Conservation (phyloP, 2,797 vertebrate species). For the Esox lucius region DNA sequence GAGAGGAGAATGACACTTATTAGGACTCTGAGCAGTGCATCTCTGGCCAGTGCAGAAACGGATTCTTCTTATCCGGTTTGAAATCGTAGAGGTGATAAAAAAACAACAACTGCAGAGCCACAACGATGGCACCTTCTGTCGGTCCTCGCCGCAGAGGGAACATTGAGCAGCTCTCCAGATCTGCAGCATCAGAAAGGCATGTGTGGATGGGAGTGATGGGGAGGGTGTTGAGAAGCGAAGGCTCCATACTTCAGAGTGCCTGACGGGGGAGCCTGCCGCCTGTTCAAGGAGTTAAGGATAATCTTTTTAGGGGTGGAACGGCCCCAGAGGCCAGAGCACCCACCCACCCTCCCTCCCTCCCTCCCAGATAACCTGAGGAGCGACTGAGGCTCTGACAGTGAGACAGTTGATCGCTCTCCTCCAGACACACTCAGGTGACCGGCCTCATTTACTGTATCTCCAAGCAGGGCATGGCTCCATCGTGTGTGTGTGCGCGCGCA, state of each 20-base stretch:
- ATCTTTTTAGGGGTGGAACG: slow-evolving; percentile 1
- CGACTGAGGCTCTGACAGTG: neutral
- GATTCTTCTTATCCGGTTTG: neutral
- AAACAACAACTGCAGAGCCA: neutral
- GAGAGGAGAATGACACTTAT: neutral
- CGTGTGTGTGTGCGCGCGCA: slow-evolving; percentile 6
- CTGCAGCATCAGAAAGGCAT: slow-evolving; percentile 11
- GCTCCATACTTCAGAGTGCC: slow-evolving; percentile 8
- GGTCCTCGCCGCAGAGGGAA: neutral
- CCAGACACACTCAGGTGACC: neutral
- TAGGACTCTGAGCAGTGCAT: neutral
- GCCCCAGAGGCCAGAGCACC: neutral
- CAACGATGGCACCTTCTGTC: neutral
- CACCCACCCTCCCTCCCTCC: neutral
- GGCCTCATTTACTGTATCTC: neutral
- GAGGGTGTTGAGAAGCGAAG: neutral
- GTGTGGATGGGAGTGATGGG: slow-evolving; percentile 7
- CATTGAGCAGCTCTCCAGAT: neutral
- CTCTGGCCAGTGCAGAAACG: neutral
- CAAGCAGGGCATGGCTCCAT: neutral
- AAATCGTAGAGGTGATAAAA: neutral
- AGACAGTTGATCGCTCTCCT: neutral
- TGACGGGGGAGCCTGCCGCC: neutral
- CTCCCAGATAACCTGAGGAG: slow-evolving; percentile 5
- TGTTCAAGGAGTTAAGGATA: neutral